Percentiles rank a stretch among this genome's conserved stretches.
phyloP scores from a whole-genome alignment of 1,140 invertebrate species.

The Euschistus heros region DNA sequence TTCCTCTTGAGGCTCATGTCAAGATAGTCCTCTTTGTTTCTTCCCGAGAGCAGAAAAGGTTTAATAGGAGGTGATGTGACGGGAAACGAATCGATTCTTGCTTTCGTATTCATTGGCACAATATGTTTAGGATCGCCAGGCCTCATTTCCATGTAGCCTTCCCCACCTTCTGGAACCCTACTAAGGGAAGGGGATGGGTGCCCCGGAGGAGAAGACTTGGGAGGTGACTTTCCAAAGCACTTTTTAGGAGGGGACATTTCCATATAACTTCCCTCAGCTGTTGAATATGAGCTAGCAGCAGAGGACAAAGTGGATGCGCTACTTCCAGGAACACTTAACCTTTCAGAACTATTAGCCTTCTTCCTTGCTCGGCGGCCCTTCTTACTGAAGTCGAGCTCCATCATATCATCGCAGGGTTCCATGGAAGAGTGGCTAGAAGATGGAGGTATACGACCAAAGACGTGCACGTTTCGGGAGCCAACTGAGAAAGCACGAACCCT shows the following conservation, averaged over 20 bases:
- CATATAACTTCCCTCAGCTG: slow-evolving; percentile 30
- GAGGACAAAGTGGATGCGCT: slow-evolving; percentile 22
- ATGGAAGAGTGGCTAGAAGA: slow-evolving; percentile 47
- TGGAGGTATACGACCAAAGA: neutral
- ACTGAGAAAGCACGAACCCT: slow-evolving; percentile 58
- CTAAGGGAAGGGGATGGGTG: slow-evolving; percentile 26
- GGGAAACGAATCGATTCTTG: slow-evolving; percentile 26
- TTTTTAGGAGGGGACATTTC: slow-evolving; percentile 30
- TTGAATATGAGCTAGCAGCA: slow-evolving; percentile 29
- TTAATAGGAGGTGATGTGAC: slow-evolving; percentile 25
- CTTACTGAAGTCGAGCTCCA: slow-evolving; percentile 64
- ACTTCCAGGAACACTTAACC: slow-evolving; percentile 24
- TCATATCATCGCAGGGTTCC: slow-evolving; percentile 60
- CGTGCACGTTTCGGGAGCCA: slow-evolving; percentile 40
- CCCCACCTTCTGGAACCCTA: slow-evolving; percentile 29
- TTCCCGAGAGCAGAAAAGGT: slow-evolving; percentile 22
- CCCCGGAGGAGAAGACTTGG: slow-evolving; percentile 25
- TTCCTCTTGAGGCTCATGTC: slow-evolving; percentile 34
- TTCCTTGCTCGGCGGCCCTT: slow-evolving; percentile 20
- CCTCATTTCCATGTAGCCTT: slow-evolving; percentile 37
- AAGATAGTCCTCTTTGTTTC: slow-evolving; percentile 35
- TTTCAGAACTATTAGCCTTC: slow-evolving; percentile 28
- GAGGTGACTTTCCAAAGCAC: slow-evolving; percentile 15
- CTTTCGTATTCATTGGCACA: slow-evolving; percentile 27
- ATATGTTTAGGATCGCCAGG: slow-evolving; percentile 31